Conservation (phyloP, 2,888 invertebrate genomes). For the Dasypogon diadema region DNA sequence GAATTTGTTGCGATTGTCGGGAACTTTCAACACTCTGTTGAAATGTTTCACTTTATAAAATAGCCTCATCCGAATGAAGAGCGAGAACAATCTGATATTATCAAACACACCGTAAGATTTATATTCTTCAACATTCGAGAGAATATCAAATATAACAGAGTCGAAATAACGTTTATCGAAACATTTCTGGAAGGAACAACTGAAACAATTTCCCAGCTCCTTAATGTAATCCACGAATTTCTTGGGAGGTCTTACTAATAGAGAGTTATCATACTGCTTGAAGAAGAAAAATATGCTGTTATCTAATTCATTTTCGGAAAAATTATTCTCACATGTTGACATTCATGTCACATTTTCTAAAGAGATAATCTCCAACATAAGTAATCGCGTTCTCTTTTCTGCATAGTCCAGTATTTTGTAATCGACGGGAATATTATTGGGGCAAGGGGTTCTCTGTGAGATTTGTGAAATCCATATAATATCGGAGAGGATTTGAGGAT, state of each 20-base stretch:
- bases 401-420: not conserved
- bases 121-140: not conserved
- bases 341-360: not conserved
- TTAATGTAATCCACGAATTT: not conserved
- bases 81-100: not conserved
- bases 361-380: not conserved
- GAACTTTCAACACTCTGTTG: too few species aligned
- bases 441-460: not conserved
- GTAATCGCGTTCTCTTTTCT: not conserved
- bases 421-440: not conserved
- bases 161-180: not conserved
- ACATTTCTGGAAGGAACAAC: not conserved
- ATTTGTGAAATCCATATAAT: not conserved
- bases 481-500: too few species aligned
- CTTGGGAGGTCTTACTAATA: not conserved
- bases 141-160: not conserved
- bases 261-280: not conserved
- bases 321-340: not conserved
- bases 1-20: too few species aligned
- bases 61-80: not conserved
- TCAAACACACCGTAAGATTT: not conserved
- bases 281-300: not conserved
- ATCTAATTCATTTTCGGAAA: not conserved
- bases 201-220: not conserved
- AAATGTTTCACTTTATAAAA: too few species aligned